Evolutionary conservation across 2,797 vertebrate species (phyloP), one percentile per base, ranked within the genome.

Genomic region (Trachops cirrhosus): DNA sequence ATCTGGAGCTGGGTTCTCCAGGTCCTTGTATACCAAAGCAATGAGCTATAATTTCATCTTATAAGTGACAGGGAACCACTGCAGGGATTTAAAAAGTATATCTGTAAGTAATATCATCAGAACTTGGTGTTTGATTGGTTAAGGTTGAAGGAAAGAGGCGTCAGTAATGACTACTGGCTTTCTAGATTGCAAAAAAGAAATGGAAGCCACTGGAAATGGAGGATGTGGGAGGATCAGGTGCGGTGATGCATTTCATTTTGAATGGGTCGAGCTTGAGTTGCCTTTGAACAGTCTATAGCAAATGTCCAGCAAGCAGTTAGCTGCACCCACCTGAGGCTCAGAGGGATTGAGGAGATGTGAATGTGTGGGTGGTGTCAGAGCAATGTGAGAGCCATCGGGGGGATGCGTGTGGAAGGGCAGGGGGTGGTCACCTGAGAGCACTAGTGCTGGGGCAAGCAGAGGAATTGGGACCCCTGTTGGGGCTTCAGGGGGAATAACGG

Each of bases 171-270:
- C 34, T 68, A 8, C 39, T 11, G 2, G 16, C 50, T 39, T 52
- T 77, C 68, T 41, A 10, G 41, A 46, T 48, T 48, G 34, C 34
- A 34, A 57, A 15, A 89, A 26, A 3, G 18, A 3, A 62, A 50
- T 0, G 7, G 12, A 34, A 6, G 32, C n/a, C 11, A 10, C 29
- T 9, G 26, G 64, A 52, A 70, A 41, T 3, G 21, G 46, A 7
- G 44, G 34, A 22, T 2, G 4, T 10, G 3, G 0, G 67, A 22
- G 18, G 10, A 26, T 3, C 34, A 9, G 32, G 32, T 16, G 22
- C 34, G 19, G 39, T 5, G 9, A 3, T 0, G 24, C 0, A 0
- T 8, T 6, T 54, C 21, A 5, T 67, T 24, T 24, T 32, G 7
- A 39, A 73, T 15, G 0, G 1, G 41, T 14, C 4, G 4, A 5